A percentile compares a stretch with the other conserved stretches of the same genome.
Evolutionary conservation across 2,888 invertebrate species (phyloP).

Genomic region (Sminthurinus aureus): DNA sequence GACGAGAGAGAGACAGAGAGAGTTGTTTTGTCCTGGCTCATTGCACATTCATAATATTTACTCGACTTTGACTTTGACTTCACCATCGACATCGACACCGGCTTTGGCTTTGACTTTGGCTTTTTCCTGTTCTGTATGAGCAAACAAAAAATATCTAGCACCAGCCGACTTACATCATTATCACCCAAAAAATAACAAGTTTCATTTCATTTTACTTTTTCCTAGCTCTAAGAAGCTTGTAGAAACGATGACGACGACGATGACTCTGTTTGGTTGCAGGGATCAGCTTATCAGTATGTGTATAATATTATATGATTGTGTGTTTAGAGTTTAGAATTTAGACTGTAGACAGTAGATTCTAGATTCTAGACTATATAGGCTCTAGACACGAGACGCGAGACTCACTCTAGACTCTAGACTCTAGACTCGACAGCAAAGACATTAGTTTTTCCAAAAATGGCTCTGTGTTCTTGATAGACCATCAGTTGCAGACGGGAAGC

Average conservation of each 20-base stretch:
- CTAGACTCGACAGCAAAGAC: neutral
- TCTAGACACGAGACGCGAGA: neutral
- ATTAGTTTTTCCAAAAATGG: constrained; percentile 36
- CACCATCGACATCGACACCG: constrained; percentile 10
- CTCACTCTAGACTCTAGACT: too few species aligned
- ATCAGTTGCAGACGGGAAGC: constrained; percentile 48
- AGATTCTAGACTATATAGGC: too few species aligned
- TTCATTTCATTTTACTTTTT: neutral
- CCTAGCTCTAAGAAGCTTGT: too few species aligned
- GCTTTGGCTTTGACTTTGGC: neutral
- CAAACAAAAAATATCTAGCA: too few species aligned
- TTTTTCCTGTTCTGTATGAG: too few species aligned
- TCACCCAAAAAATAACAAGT: neutral
- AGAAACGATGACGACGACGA: too few species aligned
- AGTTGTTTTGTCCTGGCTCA: constrained; percentile 41
- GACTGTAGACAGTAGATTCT: neutral
- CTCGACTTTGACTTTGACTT: neutral
- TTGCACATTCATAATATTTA: constrained; percentile 49
- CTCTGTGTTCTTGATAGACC: constrained; percentile 47
- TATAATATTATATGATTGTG: neutral
- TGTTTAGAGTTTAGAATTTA: too few species aligned
- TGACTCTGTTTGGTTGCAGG: neutral
- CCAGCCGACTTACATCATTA: too few species aligned
- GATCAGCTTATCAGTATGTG: neutral
- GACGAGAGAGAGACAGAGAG: neutral